phyloP scores from a whole-genome alignment of 2,888 invertebrate species.

The Pyrrhosoma nymphula region DNA sequence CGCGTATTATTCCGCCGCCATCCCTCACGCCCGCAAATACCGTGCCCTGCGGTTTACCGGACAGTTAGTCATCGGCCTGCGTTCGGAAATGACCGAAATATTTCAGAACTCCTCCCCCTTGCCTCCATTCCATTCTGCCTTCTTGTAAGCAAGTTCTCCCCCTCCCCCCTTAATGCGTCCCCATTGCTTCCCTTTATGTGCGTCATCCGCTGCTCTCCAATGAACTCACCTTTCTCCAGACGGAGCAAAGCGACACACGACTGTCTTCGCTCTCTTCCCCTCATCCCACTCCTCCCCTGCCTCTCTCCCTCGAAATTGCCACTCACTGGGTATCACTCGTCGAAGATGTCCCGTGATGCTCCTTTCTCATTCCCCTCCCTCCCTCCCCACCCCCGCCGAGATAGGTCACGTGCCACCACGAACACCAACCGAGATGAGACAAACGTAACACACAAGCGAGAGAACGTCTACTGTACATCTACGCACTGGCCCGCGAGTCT shows the following conservation, averaged over 20 bases:
- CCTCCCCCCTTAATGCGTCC: neutral
- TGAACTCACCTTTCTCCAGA: constrained; percentile 18
- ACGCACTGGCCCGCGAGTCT: no score
- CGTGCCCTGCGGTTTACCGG: neutral
- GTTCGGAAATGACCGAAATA: constrained; percentile 16
- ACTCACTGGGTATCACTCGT: constrained; percentile 72
- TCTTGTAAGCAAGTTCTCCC: neutral
- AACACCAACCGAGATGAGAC: neutral
- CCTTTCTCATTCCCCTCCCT: constrained; percentile 71
- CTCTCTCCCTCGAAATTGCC: constrained; percentile 75
- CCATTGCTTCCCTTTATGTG: no score
- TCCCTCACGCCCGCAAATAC: neutral
- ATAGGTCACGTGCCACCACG: neutral
- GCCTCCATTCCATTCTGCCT: neutral
- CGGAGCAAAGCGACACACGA: constrained; percentile 38
- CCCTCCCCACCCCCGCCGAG: constrained; percentile 34
- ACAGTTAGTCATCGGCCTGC: neutral
- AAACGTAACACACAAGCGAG: no score
- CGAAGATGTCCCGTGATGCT: constrained; percentile 64
- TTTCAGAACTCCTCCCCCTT: neutral
- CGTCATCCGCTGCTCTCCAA: neutral
- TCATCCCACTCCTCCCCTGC: constrained; percentile 71
- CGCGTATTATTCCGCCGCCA: neutral
- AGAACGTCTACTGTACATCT: no score
- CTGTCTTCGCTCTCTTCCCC: neutral